phyloP scores from a whole-genome alignment of 1,140 invertebrate species.

The Drosophila fuyamai region DNA sequence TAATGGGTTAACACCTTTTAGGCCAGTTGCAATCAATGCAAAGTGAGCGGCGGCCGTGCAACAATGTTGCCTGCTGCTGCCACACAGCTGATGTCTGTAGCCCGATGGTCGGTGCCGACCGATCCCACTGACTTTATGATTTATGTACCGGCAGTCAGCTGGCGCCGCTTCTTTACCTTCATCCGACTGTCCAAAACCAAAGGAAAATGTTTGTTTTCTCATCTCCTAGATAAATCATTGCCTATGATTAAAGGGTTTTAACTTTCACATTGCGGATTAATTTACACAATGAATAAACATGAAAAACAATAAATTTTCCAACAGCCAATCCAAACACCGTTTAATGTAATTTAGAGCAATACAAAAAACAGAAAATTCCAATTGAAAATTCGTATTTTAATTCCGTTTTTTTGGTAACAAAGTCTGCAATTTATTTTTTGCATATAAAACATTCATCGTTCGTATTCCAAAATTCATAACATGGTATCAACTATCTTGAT shows the following conservation, averaged over 20 bases:
- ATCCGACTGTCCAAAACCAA: conserved; percentile 17
- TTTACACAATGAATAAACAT: not conserved
- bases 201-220: conserved; percentile 46
- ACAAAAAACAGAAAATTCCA: not conserved
- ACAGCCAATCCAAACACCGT: no score
- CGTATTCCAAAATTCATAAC: conserved; percentile 14
- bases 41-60: conserved; percentile 61
- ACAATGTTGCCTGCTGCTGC: conserved; percentile 55
- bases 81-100: conserved; percentile 50
- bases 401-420: conserved; percentile 11
- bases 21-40: conserved; percentile 37
- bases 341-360: no score
- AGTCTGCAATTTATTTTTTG: conserved; percentile 18
- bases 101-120: conserved; percentile 34
- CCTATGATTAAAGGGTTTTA: conserved; percentile 18
- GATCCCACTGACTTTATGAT: conserved; percentile 55
- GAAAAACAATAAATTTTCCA: not conserved
- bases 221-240: conserved; percentile 55
- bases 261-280: conserved; percentile 29
- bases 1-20: conserved; percentile 29
- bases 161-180: conserved; percentile 52
- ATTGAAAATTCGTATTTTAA: not conserved
- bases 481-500: conserved; percentile 17
- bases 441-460: conserved; percentile 17
- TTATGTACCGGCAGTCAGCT: conserved; percentile 57